Conservation (phyloP, 2,113 vertebrate genomes). For the Psephotus haematonotus region DNA sequence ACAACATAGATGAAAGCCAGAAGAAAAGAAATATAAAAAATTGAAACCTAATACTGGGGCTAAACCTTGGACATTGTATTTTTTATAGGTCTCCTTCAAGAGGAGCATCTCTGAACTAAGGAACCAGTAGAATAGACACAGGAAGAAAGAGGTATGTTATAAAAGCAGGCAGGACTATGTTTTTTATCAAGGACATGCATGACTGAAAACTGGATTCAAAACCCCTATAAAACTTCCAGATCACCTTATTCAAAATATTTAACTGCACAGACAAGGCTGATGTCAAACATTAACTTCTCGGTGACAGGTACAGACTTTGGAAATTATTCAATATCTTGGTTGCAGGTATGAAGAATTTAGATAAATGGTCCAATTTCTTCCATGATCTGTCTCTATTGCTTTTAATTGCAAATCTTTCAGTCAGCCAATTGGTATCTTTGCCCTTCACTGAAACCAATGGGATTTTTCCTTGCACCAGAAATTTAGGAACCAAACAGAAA, state of each 20-base stretch:
- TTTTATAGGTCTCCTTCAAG: not conserved
- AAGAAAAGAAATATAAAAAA: not conserved
- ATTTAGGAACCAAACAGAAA: not conserved
- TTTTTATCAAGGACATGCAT: not conserved
- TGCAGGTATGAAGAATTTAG: not conserved
- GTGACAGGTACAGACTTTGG: not conserved
- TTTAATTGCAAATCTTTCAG: not conserved
- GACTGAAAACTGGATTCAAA: not conserved
- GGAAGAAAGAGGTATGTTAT: not conserved
- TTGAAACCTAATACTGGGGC: not conserved
- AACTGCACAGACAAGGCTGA: not conserved
- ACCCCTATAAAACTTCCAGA: not conserved
- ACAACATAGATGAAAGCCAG: not conserved
- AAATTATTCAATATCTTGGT: not conserved
- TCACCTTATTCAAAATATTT: not conserved
- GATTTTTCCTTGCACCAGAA: not conserved
- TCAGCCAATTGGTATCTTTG: not conserved
- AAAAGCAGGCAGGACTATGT: not conserved
- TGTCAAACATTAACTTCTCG: not conserved
- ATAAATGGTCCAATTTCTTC: not conserved
- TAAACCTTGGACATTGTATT: not conserved
- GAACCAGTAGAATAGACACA: not conserved
- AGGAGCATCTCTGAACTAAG: not conserved
- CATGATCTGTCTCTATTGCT: not conserved
- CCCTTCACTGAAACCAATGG: not conserved